These are phyloP conservation scores for Chymomyza caudatula DNA, from an alignment of 2,888 invertebrate genomes.

Conservation along the genomic window DNA sequence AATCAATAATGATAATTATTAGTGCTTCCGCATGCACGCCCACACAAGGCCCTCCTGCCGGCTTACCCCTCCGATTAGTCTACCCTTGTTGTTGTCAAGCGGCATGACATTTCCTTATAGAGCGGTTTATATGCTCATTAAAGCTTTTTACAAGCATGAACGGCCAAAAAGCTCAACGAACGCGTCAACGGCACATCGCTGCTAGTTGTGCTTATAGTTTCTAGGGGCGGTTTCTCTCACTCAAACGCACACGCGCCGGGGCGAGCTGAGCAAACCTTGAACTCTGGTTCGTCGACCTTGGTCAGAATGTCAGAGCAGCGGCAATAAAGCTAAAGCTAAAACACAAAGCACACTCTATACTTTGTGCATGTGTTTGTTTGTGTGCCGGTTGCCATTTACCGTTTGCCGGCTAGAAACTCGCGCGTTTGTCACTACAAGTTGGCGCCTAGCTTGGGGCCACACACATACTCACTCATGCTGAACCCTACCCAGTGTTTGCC, in stretches of 20 bases:
- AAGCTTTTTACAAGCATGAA: slow-evolving; percentile 46
- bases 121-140: slow-evolving; percentile 33
- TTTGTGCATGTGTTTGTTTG: neutral
- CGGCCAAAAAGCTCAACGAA: slow-evolving; percentile 5
- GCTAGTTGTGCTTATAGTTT: slow-evolving; percentile 58
- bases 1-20: slow-evolving; percentile 65
- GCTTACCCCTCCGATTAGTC: neutral
- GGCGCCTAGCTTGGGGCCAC: neutral
- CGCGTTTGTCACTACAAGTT: neutral
- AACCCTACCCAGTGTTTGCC: slow-evolving; percentile 3
- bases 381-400: neutral
- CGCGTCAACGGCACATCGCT: neutral
- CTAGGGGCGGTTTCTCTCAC: slow-evolving; percentile 46
- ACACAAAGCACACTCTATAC: slow-evolving; percentile 3
- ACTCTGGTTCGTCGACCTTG: slow-evolving; percentile 75
- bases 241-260: neutral
- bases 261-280: slow-evolving; percentile 59
- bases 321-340: slow-evolving; percentile 7
- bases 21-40: slow-evolving; percentile 58
- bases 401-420: neutral
- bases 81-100: neutral
- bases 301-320: slow-evolving; percentile 27
- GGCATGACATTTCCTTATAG: slow-evolving; percentile 3
- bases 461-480: too few relatives aligned
- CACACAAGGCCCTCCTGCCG: neutral